Evolutionary conservation across 2,888 invertebrate genomes (phyloP), one percentile per base, ranked within the genome.

Genomic region (Aradus depressus): DNA sequence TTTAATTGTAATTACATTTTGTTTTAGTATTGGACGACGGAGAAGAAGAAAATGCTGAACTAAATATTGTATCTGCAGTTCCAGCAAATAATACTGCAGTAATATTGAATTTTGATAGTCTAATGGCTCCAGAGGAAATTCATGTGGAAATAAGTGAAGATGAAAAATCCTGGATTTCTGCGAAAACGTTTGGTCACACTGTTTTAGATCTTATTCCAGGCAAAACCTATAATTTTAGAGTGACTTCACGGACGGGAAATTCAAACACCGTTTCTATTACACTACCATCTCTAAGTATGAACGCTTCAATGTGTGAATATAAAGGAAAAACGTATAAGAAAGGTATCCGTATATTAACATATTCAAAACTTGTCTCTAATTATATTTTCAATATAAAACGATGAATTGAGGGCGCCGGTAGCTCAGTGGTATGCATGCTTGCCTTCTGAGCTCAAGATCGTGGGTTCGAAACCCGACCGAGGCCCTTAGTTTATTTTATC

Each of bases 131-230:
- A 18, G 65, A 64, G 44, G 64, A 60, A 35, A 56, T 62, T 43
- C 64, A 67, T 6, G 64, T 71, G 5, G 72, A 72, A 60, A 59
- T 68, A 2, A 71, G 71, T 54, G 62, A 64, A 25, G 69, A 72
- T 57, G 67, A 68, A 56, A 60, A 60, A 16, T 68, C 68, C 16
- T 71, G 70, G 65, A 70, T 68, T 6, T 48, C 53, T 6, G 59
- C 57, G 2, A 53, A 41, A 32, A 55, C 57, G 16, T 41, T 52
- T n/a, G 60, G 60, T 4, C 54, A 53, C 38, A 47, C 54, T 21
- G 59, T 61, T n/a, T 49, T 54, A 6, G 59, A 58, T 37, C 59
- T 70, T 52, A 64, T 66, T 47, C 68, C 70, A 8, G 68, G 69
- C 2, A 66, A 63, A 41, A 67, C 63, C 31, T 70, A 70, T 52